phyloP scores from a whole-genome alignment of 2,888 invertebrate species.

The Chesias legatella region DNA sequence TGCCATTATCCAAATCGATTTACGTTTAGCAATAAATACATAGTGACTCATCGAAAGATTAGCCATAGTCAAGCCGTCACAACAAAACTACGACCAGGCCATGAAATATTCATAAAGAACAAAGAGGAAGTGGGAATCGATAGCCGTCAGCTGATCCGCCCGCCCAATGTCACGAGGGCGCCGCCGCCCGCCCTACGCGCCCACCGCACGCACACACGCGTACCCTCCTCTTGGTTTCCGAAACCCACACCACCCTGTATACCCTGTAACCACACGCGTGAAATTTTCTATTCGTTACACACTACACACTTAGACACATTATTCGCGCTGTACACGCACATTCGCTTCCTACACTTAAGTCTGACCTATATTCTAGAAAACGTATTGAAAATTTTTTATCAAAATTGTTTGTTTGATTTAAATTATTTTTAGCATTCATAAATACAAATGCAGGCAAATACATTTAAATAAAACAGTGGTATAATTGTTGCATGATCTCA shows the following conservation, averaged over 20 bases:
- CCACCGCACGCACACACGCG: slow-evolving; percentile 24
- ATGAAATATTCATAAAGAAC: slow-evolving; percentile 73
- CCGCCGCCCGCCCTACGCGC: slow-evolving; percentile 35
- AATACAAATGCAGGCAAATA: too few relatives aligned
- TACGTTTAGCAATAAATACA: not conserved
- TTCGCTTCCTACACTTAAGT: slow-evolving; percentile 20
- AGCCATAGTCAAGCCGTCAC: slow-evolving; percentile 34
- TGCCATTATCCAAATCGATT: too few relatives aligned
- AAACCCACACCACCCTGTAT: slow-evolving; percentile 31
- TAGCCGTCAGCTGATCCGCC: slow-evolving; percentile 73
- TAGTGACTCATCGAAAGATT: slow-evolving; percentile 4
- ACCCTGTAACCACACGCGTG: slow-evolving; percentile 4
- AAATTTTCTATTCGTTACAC: slow-evolving; percentile 12
- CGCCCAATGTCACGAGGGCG: slow-evolving; percentile 75
- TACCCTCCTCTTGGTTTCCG: not conserved
- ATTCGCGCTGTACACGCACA: slow-evolving; percentile 13
- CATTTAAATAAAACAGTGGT: too few relatives aligned
- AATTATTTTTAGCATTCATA: too few relatives aligned
- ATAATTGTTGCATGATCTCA: too few relatives aligned
- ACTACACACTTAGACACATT: slow-evolving; percentile 20
- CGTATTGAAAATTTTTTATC: slow-evolving; percentile 1
- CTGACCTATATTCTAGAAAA: slow-evolving; percentile 23
- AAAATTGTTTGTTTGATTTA: slow-evolving; percentile 2
- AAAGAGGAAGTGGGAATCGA: slow-evolving; percentile 73
- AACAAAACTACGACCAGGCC: slow-evolving; percentile 44